Evolutionary conservation across 2,797 vertebrate genomes (phyloP).

Genomic region (Prionace glauca): DNA sequence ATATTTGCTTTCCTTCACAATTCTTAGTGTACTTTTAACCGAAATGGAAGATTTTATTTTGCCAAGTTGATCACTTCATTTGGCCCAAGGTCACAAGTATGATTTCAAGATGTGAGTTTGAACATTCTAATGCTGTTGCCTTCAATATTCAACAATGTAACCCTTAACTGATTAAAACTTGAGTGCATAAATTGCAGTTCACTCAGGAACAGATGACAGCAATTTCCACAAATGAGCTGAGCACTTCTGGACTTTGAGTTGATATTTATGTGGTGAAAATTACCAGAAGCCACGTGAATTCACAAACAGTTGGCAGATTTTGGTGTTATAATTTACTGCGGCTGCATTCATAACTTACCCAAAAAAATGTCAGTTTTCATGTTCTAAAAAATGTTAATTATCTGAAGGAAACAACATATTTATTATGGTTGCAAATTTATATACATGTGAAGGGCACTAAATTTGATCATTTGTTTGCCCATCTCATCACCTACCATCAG

Average conservation of each 20-base stretch:
- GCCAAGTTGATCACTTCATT: not conserved
- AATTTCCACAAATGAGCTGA: not conserved
- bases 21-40: not conserved
- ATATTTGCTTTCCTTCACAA: not conserved
- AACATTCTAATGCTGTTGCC: not conserved
- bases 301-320: not conserved
- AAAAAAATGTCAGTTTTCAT: not conserved
- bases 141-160: not conserved
- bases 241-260: not conserved
- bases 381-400: not conserved
- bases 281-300: not conserved
- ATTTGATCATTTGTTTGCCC: not conserved
- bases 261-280: not conserved
- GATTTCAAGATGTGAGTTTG: not conserved
- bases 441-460: not conserved
- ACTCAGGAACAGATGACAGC: not conserved
- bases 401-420: not conserved
- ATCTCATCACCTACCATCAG: not conserved
- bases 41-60: not conserved
- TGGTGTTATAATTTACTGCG: not conserved
- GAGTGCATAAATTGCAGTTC: not conserved
- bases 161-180: not conserved
- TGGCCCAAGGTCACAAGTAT: not conserved
- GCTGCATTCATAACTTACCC: not conserved
- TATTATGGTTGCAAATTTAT: not conserved